Base-by-base conservation (phyloP, 2,113 vertebrate genomes). In the Probosciger aterrimus region DNA sequence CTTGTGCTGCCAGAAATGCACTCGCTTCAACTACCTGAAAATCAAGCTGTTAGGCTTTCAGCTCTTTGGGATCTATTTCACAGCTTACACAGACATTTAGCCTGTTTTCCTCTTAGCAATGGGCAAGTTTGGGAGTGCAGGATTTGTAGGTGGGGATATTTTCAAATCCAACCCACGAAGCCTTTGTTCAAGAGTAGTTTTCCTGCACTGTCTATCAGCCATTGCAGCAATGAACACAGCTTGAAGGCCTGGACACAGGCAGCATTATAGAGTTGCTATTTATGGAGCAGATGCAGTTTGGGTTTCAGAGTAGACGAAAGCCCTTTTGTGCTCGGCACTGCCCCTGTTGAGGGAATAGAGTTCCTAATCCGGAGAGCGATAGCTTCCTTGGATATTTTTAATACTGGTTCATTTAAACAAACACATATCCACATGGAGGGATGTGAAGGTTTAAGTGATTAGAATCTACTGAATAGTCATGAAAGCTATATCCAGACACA, bases 391-490 rank as follows among this genome's bases (percentile, higher is more conserved):
- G 90, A 10, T 82, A 82, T 86, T 91, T 96, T 93, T 88, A 75
- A 86, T 53, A n/a, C 55, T 8, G 15, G 24, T 78, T 88, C 62
- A 7, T 85, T 91, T 75, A 82, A 75, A 86, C 71, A 88, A 88
- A 91, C 88, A 60, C 55, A 52, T 35, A 70, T 43, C 76, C 90
- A 69, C 90, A 85, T 20, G 90, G 67, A 88, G 30, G 35, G 55
- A 60, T 70, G 76, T 53, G 90, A 75, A 88, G 20, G 50, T 91
- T 88, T 43, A 75, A 93, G 33, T 79, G 90, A 94, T 96, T 93
- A 91, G 84, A 91, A 91, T 74, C 93, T 94, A 63, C 84, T 94
- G 91, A 85, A 91, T 94, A 94, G 84, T 96, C 93, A 96, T 96
- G 93, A 91, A 93, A 79, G 73, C 71, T 93, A 88, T 79, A 88